Conservation (phyloP, 1,140 invertebrate genomes). For the Heliconius himera region DNA sequence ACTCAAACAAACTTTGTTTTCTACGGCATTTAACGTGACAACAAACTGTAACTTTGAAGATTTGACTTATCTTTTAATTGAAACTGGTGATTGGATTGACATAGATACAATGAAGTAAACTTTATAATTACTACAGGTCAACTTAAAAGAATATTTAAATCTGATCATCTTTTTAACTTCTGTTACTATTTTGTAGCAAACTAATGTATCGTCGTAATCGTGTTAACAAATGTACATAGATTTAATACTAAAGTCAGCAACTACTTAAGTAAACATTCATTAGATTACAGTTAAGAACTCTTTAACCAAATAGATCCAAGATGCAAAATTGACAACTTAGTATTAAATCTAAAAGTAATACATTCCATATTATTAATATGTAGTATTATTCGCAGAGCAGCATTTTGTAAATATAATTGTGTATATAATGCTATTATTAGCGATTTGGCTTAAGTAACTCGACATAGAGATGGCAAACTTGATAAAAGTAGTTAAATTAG, state of each 20-base stretch:
- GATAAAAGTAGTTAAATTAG: slow-evolving; percentile 29
- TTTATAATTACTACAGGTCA: neutral
- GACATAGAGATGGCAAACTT: slow-evolving; percentile 51
- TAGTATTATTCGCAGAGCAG: slow-evolving; percentile 49
- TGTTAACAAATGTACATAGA: slow-evolving; percentile 18
- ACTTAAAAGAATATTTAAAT: neutral
- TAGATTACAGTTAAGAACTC: neutral
- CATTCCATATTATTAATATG: slow-evolving; percentile 58
- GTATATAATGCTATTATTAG: slow-evolving; percentile 54
- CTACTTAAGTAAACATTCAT: neutral
- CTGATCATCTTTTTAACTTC: neutral
- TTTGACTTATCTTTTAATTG: neutral
- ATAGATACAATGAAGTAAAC: neutral
- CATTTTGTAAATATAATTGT: slow-evolving; percentile 60
- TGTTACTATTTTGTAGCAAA: slow-evolving; percentile 1
- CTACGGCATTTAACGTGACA: slow-evolving; percentile 25
- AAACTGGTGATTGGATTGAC: neutral
- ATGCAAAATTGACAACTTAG: slow-evolving; percentile 23
- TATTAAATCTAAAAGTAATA: slow-evolving; percentile 55
- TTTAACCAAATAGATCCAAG: slow-evolving; percentile 3
- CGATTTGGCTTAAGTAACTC: slow-evolving; percentile 44
- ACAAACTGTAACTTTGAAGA: neutral
- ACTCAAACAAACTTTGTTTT: slow-evolving; percentile 21
- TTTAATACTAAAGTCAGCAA: slow-evolving; percentile 36
- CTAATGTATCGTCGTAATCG: slow-evolving; percentile 1